These are phyloP conservation scores for Protobothrops mucrosquamatus DNA, from an alignment of 2,113 vertebrate genomes.

Conservation along the genomic window DNA sequence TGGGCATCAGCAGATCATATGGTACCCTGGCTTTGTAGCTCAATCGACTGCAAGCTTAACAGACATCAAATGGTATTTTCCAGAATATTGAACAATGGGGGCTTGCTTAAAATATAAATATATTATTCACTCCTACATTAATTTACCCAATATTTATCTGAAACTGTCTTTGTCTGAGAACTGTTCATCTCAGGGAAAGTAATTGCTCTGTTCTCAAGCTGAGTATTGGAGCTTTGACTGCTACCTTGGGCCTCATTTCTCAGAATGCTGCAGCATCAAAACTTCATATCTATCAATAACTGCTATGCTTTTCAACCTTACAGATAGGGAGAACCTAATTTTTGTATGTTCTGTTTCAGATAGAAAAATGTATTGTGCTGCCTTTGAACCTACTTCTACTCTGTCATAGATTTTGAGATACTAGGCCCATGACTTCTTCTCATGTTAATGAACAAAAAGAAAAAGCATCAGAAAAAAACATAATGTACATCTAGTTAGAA, in stretches of 20 bases:
- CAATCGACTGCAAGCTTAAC: not conserved
- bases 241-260: not conserved
- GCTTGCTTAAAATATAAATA: not conserved
- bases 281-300: not conserved
- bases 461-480: not conserved
- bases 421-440: not conserved
- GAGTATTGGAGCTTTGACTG: not conserved
- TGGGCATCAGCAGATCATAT: no score
- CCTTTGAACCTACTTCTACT: not conserved
- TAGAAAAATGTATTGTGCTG: not conserved
- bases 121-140: not conserved
- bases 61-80: not conserved
- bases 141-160: not conserved
- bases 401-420: not conserved
- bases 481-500: not conserved
- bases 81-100: not conserved
- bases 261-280: not conserved
- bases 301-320: not conserved
- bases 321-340: not conserved
- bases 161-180: not conserved
- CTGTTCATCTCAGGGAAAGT: not conserved
- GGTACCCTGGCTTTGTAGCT: not conserved
- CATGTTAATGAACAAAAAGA: not conserved
- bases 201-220: not conserved
- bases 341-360: not conserved